These are phyloP conservation scores for Ia io DNA, from an alignment of 2,113 vertebrate genomes.

Conservation along the genomic window DNA sequence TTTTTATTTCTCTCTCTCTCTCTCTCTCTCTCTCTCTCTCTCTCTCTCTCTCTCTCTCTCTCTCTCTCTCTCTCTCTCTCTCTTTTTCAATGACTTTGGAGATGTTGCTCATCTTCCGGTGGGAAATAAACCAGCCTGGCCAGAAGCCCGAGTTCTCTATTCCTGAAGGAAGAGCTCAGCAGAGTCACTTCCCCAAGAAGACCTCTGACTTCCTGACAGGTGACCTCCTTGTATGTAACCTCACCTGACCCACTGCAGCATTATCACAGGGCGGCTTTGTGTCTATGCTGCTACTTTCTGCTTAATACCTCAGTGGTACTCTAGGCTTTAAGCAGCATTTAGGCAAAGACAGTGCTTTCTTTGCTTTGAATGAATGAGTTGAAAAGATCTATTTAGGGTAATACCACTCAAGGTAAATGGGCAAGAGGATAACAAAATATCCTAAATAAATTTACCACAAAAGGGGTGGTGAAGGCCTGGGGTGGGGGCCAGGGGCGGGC, in stretches of 20 bases:
- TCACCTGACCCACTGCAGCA: neutral
- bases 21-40: too few species aligned
- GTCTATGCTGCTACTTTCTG: neutral
- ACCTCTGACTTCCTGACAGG: neutral
- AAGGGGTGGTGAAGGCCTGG: too few species aligned
- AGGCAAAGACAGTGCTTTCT: neutral
- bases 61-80: neutral
- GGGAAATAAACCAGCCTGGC: neutral
- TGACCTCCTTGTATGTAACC: neutral
- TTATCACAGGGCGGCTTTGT: neutral
- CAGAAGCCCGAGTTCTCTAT: neutral
- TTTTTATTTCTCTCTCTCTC: neutral
- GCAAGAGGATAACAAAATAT: neutral
- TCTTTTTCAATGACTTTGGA: neutral
- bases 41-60: neutral
- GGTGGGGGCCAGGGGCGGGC: too few species aligned
- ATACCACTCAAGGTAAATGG: neutral
- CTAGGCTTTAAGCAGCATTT: neutral
- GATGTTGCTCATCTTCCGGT: neutral
- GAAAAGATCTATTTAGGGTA: neutral
- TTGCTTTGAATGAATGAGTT: neutral
- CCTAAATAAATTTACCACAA: neutral
- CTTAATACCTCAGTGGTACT: neutral
- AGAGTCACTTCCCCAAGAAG: neutral
- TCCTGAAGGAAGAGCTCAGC: neutral